Base-by-base conservation (phyloP, 2,113 vertebrate genomes). In the Hippoglossus stenolepis region DNA sequence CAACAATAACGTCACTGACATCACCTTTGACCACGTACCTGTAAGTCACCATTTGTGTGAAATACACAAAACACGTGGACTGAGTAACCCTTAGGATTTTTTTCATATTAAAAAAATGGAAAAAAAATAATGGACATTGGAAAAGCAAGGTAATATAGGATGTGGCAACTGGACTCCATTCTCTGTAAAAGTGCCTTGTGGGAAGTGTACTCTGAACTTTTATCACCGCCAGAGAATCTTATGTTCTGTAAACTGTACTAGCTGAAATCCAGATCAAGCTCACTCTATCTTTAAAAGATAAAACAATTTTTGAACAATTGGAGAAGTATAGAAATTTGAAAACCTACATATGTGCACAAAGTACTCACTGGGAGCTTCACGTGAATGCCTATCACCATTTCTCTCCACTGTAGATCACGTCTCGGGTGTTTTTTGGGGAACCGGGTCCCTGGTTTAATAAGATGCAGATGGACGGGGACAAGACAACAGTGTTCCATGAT, bases 381-480 rank as follows among this genome's bases (percentile, higher is more conserved):
- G 8, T 31, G 31, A 31, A 31, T 31, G 31, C 31, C 31, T 31
- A 5, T 31, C 31, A 31, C 24, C 61, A 28, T 20, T 2, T 51
- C 18, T 26, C 49, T 57, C 47, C 28, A 15, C 31, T 53, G 26
- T 73, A 99, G 97, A 97, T 99, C 81, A 96, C 96, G 0, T 99
- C 97, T 4, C 95, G 98, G 43, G 97, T 99, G 65, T 99, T 99
- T 87, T 99, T 99, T 14, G 98, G 98, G 54, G 97, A 98, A 79
- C 97, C 97, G 0, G 98, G 98, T 0, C 96, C 97, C 12, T 99
- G 97, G 97, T 99, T 99, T 90, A 97, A 95, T 67, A 91, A 95
- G 58, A 95, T 99, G 95, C 91, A 98, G 85, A 96, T 98, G 96
- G 98, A 99, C 0, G 98, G 98, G 9, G 98, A 99, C 74, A 99